phyloP scores from a whole-genome alignment of 2,113 vertebrate genomes.

The Chelonoidis abingdonii region DNA sequence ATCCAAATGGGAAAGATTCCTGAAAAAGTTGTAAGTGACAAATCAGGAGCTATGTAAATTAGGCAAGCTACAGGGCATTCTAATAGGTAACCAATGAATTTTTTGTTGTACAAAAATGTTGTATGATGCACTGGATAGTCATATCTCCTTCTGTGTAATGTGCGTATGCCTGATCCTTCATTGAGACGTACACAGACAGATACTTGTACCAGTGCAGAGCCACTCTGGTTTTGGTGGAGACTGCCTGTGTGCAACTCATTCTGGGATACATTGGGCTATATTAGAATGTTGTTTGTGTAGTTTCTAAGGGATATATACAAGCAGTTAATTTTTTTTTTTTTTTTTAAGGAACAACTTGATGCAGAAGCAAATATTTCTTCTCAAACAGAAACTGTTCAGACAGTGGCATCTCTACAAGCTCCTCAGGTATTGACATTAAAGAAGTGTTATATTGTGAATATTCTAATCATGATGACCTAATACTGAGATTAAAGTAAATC shows the following conservation, averaged over 20 bases:
- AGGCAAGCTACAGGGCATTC: not conserved
- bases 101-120: not conserved
- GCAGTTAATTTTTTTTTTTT: not conserved
- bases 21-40: not conserved
- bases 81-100: not conserved
- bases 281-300: not conserved
- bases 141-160: not conserved
- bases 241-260: not conserved
- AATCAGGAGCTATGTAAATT: not conserved
- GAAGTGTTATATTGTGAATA: not conserved
- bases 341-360: constrained; percentile 78
- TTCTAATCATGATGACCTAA: not conserved
- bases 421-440: constrained; percentile 80
- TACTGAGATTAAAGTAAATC: not conserved
- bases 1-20: not conserved
- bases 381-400: constrained; percentile 80
- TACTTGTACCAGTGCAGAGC: not conserved
- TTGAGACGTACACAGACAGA: not conserved
- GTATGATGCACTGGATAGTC: rapidly evolving
- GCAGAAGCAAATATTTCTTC: constrained; percentile 77
- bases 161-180: not conserved
- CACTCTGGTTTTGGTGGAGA: not conserved
- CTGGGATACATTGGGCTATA: not conserved
- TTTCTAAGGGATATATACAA: not conserved
- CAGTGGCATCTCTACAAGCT: constrained; percentile 78